Percentiles rank a stretch among this genome's conserved stretches.
These are phyloP conservation scores for Phyllostomus discolor DNA, from an alignment of 2,113 vertebrate genomes.

Conservation along the genomic window DNA sequence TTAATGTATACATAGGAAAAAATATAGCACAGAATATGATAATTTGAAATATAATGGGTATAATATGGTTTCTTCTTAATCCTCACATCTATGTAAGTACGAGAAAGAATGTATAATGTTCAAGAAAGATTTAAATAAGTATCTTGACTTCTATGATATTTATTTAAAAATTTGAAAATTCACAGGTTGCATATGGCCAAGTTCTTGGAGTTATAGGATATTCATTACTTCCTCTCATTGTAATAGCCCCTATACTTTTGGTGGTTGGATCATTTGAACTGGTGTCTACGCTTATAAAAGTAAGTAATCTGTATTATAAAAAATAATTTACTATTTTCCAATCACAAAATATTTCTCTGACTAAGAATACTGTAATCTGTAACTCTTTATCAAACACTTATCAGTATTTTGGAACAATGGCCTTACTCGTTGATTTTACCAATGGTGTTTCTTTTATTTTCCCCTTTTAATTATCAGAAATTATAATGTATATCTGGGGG, in stretches of 20 bases:
- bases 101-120: neutral
- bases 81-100: neutral
- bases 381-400: neutral
- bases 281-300: constrained; percentile 95
- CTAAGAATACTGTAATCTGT: neutral
- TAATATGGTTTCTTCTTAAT: neutral
- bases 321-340: neutral
- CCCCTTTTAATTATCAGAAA: neutral
- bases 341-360: neutral
- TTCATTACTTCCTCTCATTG: constrained; percentile 97
- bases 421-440: neutral
- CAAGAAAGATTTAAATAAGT: constrained; percentile 26
- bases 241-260: constrained; percentile 93
- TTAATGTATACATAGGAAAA: neutral
- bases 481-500: neutral
- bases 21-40: neutral
- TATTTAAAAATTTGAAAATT: constrained; percentile 69
- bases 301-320: constrained; percentile 74
- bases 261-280: constrained; percentile 94
- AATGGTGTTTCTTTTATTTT: neutral
- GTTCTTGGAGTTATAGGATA: constrained; percentile 99
- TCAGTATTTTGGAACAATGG: constrained; percentile 10
- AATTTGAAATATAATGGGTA: neutral
- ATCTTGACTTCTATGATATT: constrained; percentile 45
- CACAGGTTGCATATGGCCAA: constrained; percentile 96